These are phyloP conservation scores for Apomyelois bistriatella DNA, from an alignment of 2,888 invertebrate species.

Conservation along the genomic window DNA sequence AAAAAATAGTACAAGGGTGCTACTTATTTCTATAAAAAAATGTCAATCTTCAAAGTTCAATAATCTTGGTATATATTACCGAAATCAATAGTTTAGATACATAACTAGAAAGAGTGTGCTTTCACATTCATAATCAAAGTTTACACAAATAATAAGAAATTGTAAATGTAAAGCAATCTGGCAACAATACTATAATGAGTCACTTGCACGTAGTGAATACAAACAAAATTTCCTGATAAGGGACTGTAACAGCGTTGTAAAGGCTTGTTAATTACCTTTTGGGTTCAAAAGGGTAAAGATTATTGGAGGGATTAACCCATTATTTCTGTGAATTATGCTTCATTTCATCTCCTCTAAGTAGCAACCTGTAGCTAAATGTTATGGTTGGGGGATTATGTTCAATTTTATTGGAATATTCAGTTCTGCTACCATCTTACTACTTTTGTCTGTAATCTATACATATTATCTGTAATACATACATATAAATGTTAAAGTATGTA, in stretches of 20 bases:
- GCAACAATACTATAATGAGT: not conserved
- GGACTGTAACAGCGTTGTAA: conserved; percentile 20
- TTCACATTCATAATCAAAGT: no score
- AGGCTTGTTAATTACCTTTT: conserved; percentile 30
- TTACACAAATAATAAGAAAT: no score
- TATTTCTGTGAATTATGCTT: conserved; percentile 23
- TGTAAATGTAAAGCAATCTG: no score
- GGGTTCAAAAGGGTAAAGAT: conserved; percentile 37
- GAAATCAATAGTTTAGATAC: no score
- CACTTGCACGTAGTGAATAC: not conserved
- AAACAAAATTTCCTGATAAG: conserved; percentile 16
- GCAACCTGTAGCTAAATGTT: conserved; percentile 15
- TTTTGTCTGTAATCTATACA: no score
- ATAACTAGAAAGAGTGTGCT: no score
- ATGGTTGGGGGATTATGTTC: not conserved
- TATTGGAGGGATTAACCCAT: conserved; percentile 28
- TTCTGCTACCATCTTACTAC: not conserved
- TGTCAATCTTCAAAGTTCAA: no score
- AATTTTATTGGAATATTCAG: not conserved
- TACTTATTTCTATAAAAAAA: no score
- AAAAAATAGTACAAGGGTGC: no score
- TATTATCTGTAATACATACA: no score
- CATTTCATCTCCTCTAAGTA: conserved; percentile 24
- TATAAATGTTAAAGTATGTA: no score
- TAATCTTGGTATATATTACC: no score